Percentiles rank a stretch among this genome's conserved stretches.
phyloP scores from a whole-genome alignment of 2,888 invertebrate species.

The Diaprepes abbreviatus region DNA sequence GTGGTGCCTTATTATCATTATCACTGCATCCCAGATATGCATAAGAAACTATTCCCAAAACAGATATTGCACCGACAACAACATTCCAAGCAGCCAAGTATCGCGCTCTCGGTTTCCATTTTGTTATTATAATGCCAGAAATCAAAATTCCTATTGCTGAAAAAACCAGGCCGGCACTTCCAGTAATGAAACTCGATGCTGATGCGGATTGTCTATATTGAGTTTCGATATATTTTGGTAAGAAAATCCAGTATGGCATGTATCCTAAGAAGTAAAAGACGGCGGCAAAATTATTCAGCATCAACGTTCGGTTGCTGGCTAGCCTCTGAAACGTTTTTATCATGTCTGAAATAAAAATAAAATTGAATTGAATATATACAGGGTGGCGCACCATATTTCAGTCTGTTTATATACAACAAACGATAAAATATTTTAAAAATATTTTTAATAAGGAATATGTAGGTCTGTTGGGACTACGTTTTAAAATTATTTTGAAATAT shows the following conservation, averaged over 20 bases:
- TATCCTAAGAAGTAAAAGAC: constrained; percentile 81
- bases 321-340: constrained; percentile 75
- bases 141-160: constrained; percentile 78
- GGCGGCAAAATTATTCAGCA: constrained; percentile 81
- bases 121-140: constrained; percentile 77
- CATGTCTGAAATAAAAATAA: constrained; percentile 72
- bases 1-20: constrained; percentile 70
- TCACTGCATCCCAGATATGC: constrained; percentile 77
- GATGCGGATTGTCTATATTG: constrained; percentile 84
- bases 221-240: constrained; percentile 87
- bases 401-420: too few species aligned
- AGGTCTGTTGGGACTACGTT: too few species aligned
- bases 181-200: constrained; percentile 81
- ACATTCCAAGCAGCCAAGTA: constrained; percentile 80
- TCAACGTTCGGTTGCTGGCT: constrained; percentile 76
- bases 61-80: constrained; percentile 74
- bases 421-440: too few species aligned
- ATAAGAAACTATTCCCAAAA: constrained; percentile 75
- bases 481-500: too few species aligned
- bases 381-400: too few species aligned
- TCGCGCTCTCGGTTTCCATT: constrained; percentile 76
- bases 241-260: constrained; percentile 84
- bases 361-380: too few species aligned
- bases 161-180: constrained; percentile 78
- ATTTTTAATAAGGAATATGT: too few species aligned